Evolutionary conservation across 2,113 vertebrate species (phyloP).

Genomic region (Eulemur rufifrons): DNA sequence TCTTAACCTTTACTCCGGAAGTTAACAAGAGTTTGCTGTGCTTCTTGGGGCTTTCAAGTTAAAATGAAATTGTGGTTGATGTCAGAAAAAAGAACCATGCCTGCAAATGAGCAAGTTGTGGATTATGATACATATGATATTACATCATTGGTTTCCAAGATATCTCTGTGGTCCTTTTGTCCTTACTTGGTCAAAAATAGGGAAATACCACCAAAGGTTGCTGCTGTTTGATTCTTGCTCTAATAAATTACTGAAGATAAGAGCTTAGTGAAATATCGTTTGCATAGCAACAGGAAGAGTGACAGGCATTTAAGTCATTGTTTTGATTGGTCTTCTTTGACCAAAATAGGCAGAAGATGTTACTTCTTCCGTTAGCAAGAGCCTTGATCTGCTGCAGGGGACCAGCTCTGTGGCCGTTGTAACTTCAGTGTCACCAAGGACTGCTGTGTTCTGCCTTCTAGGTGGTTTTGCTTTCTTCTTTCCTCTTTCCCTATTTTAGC

Average conservation of each 20-base stretch:
- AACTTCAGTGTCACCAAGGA: accelerated
- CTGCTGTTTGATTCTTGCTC: not conserved
- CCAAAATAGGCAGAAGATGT: not conserved
- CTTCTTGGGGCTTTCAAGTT: not conserved
- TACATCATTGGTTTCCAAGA: not conserved
- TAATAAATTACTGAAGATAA: too few relatives aligned
- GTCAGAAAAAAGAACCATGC: not conserved
- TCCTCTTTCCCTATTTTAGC: not conserved
- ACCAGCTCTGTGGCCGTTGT: accelerated
- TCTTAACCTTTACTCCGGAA: not conserved
- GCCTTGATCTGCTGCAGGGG: not conserved
- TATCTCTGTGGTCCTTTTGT: not conserved
- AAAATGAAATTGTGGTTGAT: not conserved
- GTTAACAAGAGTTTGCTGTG: not conserved
- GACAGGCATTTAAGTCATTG: not conserved
- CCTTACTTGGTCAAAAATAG: not conserved
- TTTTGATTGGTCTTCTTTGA: not conserved
- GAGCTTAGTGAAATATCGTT: not conserved
- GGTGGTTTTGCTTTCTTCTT: not conserved
- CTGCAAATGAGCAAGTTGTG: not conserved
- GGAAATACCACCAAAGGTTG: not conserved
- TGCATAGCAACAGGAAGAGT: not conserved
- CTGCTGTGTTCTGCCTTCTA: accelerated
- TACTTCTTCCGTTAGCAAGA: not conserved
- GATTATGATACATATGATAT: not conserved